Conservation (phyloP, 2,888 invertebrate genomes). For the Coecobrya sp. region DNA sequence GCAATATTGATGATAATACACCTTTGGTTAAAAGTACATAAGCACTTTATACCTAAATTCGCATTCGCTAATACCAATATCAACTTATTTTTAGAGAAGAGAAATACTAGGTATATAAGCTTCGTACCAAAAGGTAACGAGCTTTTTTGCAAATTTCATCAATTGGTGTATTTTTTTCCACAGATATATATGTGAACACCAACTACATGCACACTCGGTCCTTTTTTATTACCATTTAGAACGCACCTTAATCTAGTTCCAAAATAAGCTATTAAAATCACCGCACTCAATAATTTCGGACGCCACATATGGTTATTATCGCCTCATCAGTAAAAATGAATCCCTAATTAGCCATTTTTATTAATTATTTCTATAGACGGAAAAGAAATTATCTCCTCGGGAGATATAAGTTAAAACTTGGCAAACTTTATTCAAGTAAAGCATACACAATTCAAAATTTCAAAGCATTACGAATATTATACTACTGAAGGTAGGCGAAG, state of each 20-base stretch:
- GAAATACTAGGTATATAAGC: too few species aligned
- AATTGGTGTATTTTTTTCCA: too few species aligned
- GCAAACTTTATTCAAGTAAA: not conserved
- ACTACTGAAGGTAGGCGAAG: too few species aligned
- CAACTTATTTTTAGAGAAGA: too few species aligned
- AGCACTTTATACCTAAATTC: not conserved
- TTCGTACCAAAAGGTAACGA: too few species aligned
- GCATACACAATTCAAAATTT: too few species aligned
- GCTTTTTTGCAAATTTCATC: too few species aligned
- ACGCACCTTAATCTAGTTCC: too few species aligned
- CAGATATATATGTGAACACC: too few species aligned
- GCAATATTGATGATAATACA: not conserved
- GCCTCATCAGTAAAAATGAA: constrained; percentile 82
- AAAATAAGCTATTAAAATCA: constrained; percentile 14
- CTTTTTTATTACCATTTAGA: too few species aligned
- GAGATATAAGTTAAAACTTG: not conserved
- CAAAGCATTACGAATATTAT: too few species aligned
- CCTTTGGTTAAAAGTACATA: not conserved
- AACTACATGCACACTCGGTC: too few species aligned
- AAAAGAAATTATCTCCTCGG: not conserved
- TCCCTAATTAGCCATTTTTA: constrained; percentile 83
- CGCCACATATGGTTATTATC: constrained; percentile 52
- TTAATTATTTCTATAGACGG: not conserved
- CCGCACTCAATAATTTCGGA: not conserved
- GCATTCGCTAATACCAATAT: constrained; percentile 2